These are phyloP conservation scores for Aspidoscelis tigris DNA, from an alignment of 2,113 vertebrate species.

Conservation along the genomic window DNA sequence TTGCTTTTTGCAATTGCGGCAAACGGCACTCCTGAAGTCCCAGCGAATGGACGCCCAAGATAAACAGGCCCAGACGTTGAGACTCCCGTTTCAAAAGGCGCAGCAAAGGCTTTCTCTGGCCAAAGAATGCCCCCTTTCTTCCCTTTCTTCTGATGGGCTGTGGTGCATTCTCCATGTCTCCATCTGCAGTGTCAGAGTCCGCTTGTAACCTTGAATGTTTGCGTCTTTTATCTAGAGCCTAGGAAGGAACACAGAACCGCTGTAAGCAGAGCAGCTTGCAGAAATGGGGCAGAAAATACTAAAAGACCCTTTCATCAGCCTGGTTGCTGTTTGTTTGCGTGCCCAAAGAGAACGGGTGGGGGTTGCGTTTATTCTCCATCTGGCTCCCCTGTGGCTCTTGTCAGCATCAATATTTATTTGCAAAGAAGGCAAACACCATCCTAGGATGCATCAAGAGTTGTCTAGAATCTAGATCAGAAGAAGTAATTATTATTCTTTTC, in stretches of 20 bases:
- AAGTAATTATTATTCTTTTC: too few species aligned
- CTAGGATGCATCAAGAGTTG: too few species aligned
- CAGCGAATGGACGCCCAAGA: not conserved
- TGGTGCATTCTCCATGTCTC: not conserved
- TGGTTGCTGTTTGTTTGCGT: too few species aligned
- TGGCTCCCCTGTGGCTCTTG: too few species aligned
- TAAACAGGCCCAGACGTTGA: not conserved
- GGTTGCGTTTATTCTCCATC: too few species aligned
- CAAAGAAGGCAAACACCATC: too few species aligned
- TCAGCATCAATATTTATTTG: too few species aligned
- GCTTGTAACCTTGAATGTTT: not conserved
- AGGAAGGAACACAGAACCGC: not conserved
- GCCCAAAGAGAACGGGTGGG: not conserved
- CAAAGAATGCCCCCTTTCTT: not conserved
- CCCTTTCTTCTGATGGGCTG: not conserved
- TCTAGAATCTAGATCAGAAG: too few species aligned
- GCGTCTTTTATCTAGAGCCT: too few species aligned
- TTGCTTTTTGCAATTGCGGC: not conserved
- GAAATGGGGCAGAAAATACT: too few species aligned
- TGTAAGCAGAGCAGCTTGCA: not conserved
- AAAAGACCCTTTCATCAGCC: not conserved
- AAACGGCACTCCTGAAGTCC: not conserved
- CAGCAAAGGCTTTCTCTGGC: not conserved
- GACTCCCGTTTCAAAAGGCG: not conserved
- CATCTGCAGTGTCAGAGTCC: not conserved